Evolutionary conservation across 2,797 vertebrate species (phyloP), one percentile per base, ranked within the genome.

Genomic region (Phyllotis vaccarum): DNA sequence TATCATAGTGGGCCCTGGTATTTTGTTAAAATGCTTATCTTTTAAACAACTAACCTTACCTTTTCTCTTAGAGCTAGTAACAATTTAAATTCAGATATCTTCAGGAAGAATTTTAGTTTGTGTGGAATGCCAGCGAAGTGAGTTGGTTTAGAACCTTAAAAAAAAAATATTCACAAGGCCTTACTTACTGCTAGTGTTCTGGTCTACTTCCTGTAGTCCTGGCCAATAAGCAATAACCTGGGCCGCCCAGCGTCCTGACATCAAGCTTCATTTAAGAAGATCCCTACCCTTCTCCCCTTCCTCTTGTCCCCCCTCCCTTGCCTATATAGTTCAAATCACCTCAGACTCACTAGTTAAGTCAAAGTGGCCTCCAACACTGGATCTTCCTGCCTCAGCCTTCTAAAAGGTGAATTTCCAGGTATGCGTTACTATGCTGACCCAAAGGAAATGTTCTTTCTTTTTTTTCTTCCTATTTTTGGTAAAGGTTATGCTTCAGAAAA

Each of bases 1-100:
- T 93, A 95, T 92, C 95, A 95, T 2, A 34, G 40, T 14, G 70
- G 91, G 40, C 31, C 49, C 34, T 72, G 58, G 49, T 58, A 54
- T 64, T 80, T 89, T 52, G 86, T 64, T n/a, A 95, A 22, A 89
- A 82, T 22, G 11, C 43, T 22, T 92, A 34, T 93, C 72, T 91
- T 79, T 87, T 64, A 76, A 91, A n/a, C 46, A 54, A 58, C 86
- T 86, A 90, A 27, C 52, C 46, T 64, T 86, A 82, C 46, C 52
- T 81, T 70, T 83, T 76, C 86, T 83, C 86, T 91, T 81, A 91
- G 49, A 93, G 56, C 54, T 70, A 29, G 91, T 93, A 93, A 68
- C 82, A 87, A 81, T 78, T 93, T 93, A 90, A 87, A 90, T 62
- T 81, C 72, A 93, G 85, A 27, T 52, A 86, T 49, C 89, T 79